phyloP scores from a whole-genome alignment of 2,888 invertebrate genomes.

The Drosophila histrio region DNA sequence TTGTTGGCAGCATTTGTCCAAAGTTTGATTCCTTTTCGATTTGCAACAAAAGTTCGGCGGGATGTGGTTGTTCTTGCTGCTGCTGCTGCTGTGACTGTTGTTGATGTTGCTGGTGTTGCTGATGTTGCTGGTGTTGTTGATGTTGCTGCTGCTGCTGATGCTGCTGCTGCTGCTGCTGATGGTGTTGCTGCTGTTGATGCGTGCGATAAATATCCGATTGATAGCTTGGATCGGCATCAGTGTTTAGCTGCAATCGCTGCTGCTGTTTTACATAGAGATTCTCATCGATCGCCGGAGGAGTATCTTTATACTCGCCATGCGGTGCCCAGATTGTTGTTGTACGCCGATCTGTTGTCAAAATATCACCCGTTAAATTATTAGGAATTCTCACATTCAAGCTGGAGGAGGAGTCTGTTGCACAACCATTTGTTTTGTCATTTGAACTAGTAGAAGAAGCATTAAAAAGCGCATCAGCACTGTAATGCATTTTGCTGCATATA shows the following conservation, averaged over 20 bases:
- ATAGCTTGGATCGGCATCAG: constrained; percentile 5
- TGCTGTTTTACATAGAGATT: constrained; percentile 11
- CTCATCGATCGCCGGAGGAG: neutral
- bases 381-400: constrained; percentile 63
- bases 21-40: constrained; percentile 53
- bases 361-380: constrained; percentile 64
- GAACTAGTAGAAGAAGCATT: neutral
- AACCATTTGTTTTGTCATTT: constrained; percentile 69
- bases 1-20: constrained; percentile 51
- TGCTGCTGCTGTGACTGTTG: no score
- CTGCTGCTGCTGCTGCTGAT: constrained; percentile 26
- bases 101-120: no score
- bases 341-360: constrained; percentile 33
- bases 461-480: neutral
- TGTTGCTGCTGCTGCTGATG: constrained; percentile 14
- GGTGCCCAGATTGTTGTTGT: constrained; percentile 47
- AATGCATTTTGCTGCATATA: constrained; percentile 28
- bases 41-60: constrained; percentile 53
- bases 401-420: constrained; percentile 65
- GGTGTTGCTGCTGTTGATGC: constrained; percentile 12
- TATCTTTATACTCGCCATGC: constrained; percentile 48
- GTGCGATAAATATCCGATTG: constrained; percentile 31
- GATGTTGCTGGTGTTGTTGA: constrained; percentile 15
- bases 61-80: constrained; percentile 33
- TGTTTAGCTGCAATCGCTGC: constrained; percentile 19